Evolutionary conservation across 64 coral and sea anemone species (phyloP), one percentile per base, ranked within the genome.

Genomic region (Montipora capricornis): DNA sequence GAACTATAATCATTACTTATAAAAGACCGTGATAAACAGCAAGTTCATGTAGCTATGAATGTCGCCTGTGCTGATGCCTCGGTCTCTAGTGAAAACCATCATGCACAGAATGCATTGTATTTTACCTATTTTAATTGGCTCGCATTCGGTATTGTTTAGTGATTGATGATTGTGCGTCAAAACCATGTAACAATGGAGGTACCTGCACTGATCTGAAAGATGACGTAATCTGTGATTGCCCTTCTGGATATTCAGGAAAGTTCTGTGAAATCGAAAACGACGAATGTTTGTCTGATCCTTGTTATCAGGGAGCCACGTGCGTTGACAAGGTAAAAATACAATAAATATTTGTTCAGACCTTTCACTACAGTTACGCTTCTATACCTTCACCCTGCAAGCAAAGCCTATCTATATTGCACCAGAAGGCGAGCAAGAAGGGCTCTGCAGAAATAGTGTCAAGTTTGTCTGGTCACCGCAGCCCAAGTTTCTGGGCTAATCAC

Each of bases 241-340:
- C 80, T 7, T 29, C 78, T 24, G 97, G 97, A 8, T 99, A 94
- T 50, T 79, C 77, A 61, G 97, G 97, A 16, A 92, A 67, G 78
- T 93, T 92, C 44, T 99, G 97, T 81, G 89, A 99, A 74, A 91
- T 47, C 0, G 95, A 99, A 55, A 73, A 95, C 66, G 89, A 96
- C 55, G 95, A 96, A 74, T 99, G 97, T 81, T 93, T 99, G 51
- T 99, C 97, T 29, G 86, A 99, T 78, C 92, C 92, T 80, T 94
- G 92, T 71, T 79, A 90, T 46, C 88, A 90, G 79, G 88, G 88
- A 14, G 73, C 88, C 16, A 91, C 89, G 22, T 99, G 97, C 89
- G 74, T 99, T 49, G 95, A 99, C 62, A 94, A 99, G 97, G 97
- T 99, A 89, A 26, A 19, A 7, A 70, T 17, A 16, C n/a, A 16